Evolutionary conservation across 2,797 vertebrate genomes (phyloP).

Genomic region (Momotus momota): DNA sequence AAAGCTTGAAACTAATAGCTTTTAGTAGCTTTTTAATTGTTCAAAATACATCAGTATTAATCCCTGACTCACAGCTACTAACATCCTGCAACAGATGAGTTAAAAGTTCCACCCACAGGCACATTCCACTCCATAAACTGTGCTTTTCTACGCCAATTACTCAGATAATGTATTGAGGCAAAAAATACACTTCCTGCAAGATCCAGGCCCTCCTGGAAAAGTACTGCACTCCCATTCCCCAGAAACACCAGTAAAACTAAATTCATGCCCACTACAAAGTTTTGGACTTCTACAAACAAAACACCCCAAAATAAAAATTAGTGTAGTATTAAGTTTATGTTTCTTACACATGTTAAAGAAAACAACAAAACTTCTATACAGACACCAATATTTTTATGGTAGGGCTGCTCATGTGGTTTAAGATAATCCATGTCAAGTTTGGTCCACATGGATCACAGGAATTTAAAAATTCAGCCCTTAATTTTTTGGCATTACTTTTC

Average conservation of each 20-base stretch:
- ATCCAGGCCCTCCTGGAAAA: neutral
- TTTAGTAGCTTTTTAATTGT: neutral
- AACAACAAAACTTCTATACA: neutral
- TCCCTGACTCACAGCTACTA: neutral
- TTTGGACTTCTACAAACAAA: neutral
- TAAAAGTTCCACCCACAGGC: neutral
- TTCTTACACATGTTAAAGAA: neutral
- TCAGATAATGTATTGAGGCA: neutral
- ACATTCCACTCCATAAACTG: neutral
- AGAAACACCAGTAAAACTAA: neutral
- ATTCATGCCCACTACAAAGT: neutral
- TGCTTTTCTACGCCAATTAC: neutral
- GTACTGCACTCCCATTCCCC: neutral
- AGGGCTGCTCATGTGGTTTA: neutral
- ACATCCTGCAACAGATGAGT: neutral
- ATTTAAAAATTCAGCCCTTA: neutral
- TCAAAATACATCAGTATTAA: neutral
- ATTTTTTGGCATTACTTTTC: neutral
- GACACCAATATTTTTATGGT: neutral
- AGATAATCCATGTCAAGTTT: neutral
- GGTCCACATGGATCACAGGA: neutral
- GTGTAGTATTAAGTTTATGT: fast-evolving
- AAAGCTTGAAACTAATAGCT: neutral
- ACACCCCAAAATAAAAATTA: neutral
- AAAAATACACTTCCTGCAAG: neutral